phyloP scores from a whole-genome alignment of 2,888 invertebrate species.

The Oligia fasciuncula region DNA sequence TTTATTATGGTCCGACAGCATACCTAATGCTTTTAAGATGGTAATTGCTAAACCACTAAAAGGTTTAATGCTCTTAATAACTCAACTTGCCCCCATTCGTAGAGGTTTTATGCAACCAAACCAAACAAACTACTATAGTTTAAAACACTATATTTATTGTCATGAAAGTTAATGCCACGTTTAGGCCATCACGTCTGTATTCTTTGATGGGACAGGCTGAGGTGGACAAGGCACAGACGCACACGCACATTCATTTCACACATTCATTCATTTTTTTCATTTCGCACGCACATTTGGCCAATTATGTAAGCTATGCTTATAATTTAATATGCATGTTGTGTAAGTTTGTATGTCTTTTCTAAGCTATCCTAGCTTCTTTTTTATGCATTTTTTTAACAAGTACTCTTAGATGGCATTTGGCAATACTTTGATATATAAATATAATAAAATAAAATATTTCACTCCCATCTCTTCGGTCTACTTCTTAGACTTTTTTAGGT shows the following conservation, averaged over 20 bases:
- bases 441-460: too few species aligned
- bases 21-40: conserved; percentile 28
- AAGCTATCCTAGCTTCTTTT: too few species aligned
- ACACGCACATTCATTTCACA: background rate
- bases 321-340: background rate
- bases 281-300: background rate
- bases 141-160: background rate
- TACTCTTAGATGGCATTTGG: too few species aligned
- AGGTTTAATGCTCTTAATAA: conserved; percentile 16
- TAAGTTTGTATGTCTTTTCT: background rate
- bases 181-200: background rate
- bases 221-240: background rate
- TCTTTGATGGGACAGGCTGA: background rate
- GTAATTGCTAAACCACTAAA: conserved; percentile 31
- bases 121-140: background rate
- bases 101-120: conserved; percentile 3
- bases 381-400: too few species aligned
- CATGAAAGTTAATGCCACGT: background rate
- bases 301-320: background rate
- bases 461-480: background rate
- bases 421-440: too few species aligned
- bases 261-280: background rate
- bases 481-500: background rate
- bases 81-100: background rate
- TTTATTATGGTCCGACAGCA: conserved; percentile 25